Percentiles rank a stretch among this genome's conserved stretches.
Conservation (phyloP, 1,140 invertebrate species). For the Laupala kohalensis region DNA sequence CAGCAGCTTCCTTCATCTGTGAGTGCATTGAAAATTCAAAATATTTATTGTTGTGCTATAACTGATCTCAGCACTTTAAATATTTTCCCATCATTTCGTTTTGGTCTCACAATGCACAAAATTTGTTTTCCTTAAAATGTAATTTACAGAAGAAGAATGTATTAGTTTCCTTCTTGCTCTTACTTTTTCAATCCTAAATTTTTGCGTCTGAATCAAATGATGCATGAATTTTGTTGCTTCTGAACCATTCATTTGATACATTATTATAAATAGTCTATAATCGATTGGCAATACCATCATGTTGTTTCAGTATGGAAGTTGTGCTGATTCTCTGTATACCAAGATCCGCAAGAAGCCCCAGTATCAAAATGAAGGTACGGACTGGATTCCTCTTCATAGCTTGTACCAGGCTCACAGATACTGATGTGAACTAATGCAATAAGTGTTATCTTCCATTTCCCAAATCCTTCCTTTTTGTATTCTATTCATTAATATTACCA, state of each 20-base stretch:
- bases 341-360: conserved; percentile 9
- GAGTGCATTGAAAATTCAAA: not conserved
- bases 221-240: not conserved
- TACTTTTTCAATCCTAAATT: not conserved
- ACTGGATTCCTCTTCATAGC: conserved; percentile 13
- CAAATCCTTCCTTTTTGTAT: not conserved
- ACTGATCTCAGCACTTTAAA: not conserved
- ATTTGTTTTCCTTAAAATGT: not conserved
- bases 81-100: not conserved
- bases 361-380: conserved; percentile 10
- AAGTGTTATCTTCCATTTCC: not conserved
- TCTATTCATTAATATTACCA: not conserved
- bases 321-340: conserved; percentile 7
- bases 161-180: no score
- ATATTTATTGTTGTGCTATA: not conserved
- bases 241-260: not conserved
- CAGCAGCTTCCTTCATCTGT: not conserved
- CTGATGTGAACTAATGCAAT: not conserved
- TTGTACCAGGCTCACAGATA: conserved; percentile 13
- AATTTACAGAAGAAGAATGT: no score
- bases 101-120: not conserved
- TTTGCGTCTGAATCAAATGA: not conserved
- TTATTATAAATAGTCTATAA: not conserved
- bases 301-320: conserved; percentile 6
- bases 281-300: not conserved